Evolutionary conservation across 2,888 invertebrate genomes (phyloP).

Genomic region (Agrochola lychnidis): DNA sequence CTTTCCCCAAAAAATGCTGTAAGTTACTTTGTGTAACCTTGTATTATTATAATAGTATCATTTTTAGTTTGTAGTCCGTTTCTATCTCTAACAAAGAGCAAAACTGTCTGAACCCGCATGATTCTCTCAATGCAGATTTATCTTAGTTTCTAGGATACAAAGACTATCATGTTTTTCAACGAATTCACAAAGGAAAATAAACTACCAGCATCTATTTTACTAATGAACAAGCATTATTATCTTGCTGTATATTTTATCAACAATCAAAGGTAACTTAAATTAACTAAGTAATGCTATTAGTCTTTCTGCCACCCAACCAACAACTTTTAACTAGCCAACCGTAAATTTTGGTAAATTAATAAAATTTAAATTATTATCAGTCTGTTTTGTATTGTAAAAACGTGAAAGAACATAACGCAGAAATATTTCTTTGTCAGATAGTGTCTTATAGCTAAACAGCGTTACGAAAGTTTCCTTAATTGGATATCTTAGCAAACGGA

Average conservation of each 20-base stretch:
- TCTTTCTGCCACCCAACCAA: background rate
- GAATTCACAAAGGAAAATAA: background rate
- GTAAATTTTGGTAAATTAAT: background rate
- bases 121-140: background rate
- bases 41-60: background rate
- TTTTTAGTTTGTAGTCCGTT: background rate
- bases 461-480: background rate
- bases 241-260: background rate
- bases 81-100: background rate
- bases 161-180: constrained; percentile 10
- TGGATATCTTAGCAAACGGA: background rate
- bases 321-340: background rate
- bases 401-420: background rate
- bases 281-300: background rate
- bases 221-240: background rate
- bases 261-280: background rate
- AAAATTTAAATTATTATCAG: background rate
- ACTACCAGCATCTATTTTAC: background rate
- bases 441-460: background rate
- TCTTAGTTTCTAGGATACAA: background rate
- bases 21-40: background rate
- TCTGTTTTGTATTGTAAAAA: background rate
- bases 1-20: too few relatives aligned
- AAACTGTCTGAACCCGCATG: background rate
- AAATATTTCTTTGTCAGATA: background rate